Base-by-base conservation (phyloP, 2,113 vertebrate species). In the Anarrhichthys ocellatus region DNA sequence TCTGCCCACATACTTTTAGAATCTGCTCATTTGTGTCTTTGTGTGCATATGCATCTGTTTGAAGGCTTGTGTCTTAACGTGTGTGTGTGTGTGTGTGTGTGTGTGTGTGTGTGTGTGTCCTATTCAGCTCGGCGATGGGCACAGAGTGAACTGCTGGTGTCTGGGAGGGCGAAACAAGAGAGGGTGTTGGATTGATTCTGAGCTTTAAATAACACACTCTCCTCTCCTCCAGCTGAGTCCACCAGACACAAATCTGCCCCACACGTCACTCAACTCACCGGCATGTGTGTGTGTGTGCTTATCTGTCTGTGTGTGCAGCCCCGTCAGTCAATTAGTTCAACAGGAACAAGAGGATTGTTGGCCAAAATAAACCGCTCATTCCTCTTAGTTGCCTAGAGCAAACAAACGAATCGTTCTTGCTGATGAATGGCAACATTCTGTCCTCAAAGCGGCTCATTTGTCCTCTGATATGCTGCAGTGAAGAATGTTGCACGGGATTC, bases 181-280 rank as follows among this genome's bases (percentile, higher is more conserved):
- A 85, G 58, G 11, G 73, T n/a, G n/a, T n/a, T n/a, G 61, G 81
- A 94, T 93, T 93, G 94, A 95, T 94, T 91, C 73, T 29, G 86
- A 80, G 89, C 93, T 94, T 93, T 94, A 94, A 94, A 95, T 95
- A 95, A 92, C 89, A 73, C 87, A 40, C 62, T 83, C 69, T 85
- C 67, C 88, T 89, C 65, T 91, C 84, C 80, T 92, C 94, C 94
- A 93, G 92, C 94, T 94, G 92, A 87, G 91, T 84, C 89, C 87
- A 84, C 36, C 85, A 86, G 89, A 87, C 87, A 86, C 80, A 72
- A 76, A 66, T 74, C 78, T 66, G 79, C 77, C 80, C 69, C 58
- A 50, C 84, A 73, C 18, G 78, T 84, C 88, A 91, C 76, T 90
- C 90, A 89, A 48, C 56, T 44, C 85, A 69, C 62, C 58, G 20